These are phyloP conservation scores for Sycophila texana DNA, from an alignment of 2,888 invertebrate species.

Conservation along the genomic window DNA sequence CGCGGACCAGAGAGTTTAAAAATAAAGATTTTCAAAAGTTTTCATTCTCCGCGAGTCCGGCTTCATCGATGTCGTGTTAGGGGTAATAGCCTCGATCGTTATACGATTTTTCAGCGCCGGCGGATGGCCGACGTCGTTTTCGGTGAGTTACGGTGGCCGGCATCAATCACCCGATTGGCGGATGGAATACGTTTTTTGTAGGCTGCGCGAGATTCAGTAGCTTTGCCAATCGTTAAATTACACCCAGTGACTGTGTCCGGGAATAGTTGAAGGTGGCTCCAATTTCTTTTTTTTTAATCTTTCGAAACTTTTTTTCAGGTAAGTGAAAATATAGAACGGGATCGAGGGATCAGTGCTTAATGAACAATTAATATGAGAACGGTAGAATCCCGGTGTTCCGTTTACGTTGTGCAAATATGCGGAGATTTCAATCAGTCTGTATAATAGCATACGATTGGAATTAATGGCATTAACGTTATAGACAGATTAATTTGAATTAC, in stretches of 20 bases:
- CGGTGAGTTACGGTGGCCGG: neutral
- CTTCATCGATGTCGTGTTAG: neutral
- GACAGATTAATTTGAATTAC: no score
- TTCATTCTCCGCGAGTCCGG: neutral
- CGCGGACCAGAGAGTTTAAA: constrained; percentile 2
- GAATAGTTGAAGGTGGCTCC: neutral
- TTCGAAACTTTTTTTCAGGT: constrained; percentile 2
- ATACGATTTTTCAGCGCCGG: neutral
- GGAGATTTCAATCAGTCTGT: neutral
- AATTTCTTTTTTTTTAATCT: neutral
- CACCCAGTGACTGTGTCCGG: neutral
- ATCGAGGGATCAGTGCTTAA: neutral
- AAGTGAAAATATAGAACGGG: neutral
- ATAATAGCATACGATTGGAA: neutral
- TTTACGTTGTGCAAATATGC: constrained; percentile 2
- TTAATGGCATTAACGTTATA: neutral
- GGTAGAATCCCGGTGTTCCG: neutral
- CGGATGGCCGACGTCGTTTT: constrained; percentile 6
- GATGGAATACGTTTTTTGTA: no score
- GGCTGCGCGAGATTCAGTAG: no score
- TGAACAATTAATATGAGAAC: neutral
- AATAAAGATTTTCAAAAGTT: constrained; percentile 25
- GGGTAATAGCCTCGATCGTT: neutral
- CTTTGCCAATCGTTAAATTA: no score
- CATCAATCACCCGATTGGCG: constrained; percentile 13